Evolutionary conservation across 2,888 invertebrate genomes (phyloP), one percentile per base, ranked within the genome.

Genomic region (Netelia virgata): DNA sequence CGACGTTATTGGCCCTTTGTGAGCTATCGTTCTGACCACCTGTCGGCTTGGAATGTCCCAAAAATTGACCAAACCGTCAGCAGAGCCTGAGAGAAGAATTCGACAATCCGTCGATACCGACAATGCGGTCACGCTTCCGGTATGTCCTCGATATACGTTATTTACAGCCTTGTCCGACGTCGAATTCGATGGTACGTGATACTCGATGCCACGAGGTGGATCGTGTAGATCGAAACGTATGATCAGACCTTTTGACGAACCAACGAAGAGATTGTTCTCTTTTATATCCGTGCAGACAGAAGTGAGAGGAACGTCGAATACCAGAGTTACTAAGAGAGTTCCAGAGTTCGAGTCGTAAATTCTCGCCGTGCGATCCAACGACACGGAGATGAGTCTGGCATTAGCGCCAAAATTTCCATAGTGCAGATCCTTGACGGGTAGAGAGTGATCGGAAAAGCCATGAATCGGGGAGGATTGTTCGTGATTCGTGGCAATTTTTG

Each of bases 1-100:
- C 93, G 97, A 97, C 0, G 96, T 97, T 0, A 98, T 94, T 0
- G 95, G 92, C n/a, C 97, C 97, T 93, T 97, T 97, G 88, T 97
- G 97, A 57, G 95, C 93, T 86, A 97, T 94, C 68, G 95, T 96
- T 87, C 96, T 95, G 3, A 97, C 92, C 69, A 97, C 95, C 92
- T 98, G 97, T 82, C 95, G 95, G 91, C 97, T 98, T 6, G 94
- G 94, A 77, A 98, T 95, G 88, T 98, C 96, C 98, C 98, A 98
- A 23, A 98, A 91, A 86, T 96, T 95, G 0, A 98, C 96, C 82
- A 95, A 95, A 69, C 95, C 95, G 94, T 97, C 97, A 84, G 95
- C 95, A 0, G 97, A 96, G 0, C 97, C 98, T 0, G 98, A 97
- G 76, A 97, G 94, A 28, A 98, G 92, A 14, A 95, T 95, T 59